Conservation (phyloP, 2,797 vertebrate species). For the Molossus alvarezi region DNA sequence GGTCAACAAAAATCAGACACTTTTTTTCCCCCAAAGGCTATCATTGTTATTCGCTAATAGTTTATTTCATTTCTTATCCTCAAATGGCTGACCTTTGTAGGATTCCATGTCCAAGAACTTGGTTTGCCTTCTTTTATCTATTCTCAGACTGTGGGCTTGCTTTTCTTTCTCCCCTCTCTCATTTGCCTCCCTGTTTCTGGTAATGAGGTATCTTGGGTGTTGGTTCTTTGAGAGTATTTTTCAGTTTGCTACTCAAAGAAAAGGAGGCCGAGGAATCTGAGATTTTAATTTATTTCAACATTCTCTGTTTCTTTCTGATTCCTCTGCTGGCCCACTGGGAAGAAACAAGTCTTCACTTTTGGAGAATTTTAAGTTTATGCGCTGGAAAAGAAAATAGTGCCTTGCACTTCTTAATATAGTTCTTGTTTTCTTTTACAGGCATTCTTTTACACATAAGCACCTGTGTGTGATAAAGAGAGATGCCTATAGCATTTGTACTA, state of each 20-base stretch:
- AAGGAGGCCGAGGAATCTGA: conserved; percentile 71
- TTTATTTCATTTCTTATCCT: conserved; percentile 76
- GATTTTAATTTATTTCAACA: conserved; percentile 82
- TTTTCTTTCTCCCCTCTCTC: conserved; percentile 65
- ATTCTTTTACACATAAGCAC: conserved; percentile 49
- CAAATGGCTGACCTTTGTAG: conserved; percentile 58
- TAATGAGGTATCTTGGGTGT: conserved; percentile 87
- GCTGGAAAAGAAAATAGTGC: conserved; percentile 72
- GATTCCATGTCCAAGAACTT: conserved; percentile 48
- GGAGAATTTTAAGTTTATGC: conserved; percentile 75
- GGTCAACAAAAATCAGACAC: conserved; percentile 38
- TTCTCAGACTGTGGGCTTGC: conserved; percentile 54
- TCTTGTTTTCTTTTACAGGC: conserved; percentile 58
- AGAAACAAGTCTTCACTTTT: conserved; percentile 68
- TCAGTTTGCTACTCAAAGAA: conserved; percentile 75
- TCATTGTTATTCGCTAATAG: conserved; percentile 64
- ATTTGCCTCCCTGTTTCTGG: conserved; percentile 79
- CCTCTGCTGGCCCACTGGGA: conserved; percentile 58
- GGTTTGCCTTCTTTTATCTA: conserved; percentile 71
- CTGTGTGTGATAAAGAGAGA: conserved; percentile 50
- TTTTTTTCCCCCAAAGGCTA: neutral
- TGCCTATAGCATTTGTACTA: neutral
- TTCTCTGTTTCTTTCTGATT: conserved; percentile 67
- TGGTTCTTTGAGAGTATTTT: conserved; percentile 79
- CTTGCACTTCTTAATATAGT: conserved; percentile 57